Evolutionary conservation across 2,888 invertebrate genomes (phyloP), one percentile per base, ranked within the genome.

Genomic region (Encarsia formosa): DNA sequence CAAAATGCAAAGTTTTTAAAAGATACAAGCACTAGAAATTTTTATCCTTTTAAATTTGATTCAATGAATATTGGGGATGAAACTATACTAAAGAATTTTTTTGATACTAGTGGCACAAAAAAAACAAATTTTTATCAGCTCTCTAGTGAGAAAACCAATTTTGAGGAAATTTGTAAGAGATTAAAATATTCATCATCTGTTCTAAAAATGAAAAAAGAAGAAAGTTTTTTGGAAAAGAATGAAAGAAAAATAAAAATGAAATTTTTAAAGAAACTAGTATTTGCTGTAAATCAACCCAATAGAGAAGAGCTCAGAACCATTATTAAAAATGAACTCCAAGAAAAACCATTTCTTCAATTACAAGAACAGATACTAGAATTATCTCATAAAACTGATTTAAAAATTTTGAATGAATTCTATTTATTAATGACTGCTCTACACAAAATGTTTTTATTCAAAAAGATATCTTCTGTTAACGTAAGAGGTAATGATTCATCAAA

Each of bases 311-410:
- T 64, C 46, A 63, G 57, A 47, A 57, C 41, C 16, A 59, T 61
- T 47, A 46, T 66, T 56, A 66, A 59, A 57, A 59, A 39, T 52
- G 63, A 63, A 61, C 60, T 63, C 44, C 31, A 60, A 58, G 61
- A 57, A 42, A 18, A 52, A 5, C 43, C 58, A 60, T 65, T 62
- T 57, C 57, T 57, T 52, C 35, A 51, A 56, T 54, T 64, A 44
- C 59, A 37, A 37, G 3, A 5, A 58, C 57, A 47, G 18, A 56
- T 58, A 56, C 6, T 43, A 6, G 49, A 54, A 48, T 59, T 41
- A 41, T 59, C n/a, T 37, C 35, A 13, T 49, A 4, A 24, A 5
- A 22, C 9, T 16, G 16, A 16, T n/a, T 11, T 15, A 11, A 16
- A 19, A 34, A 55, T 46, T 35, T 42, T 54, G 15, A 57, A 45